phyloP scores from a whole-genome alignment of 2,797 vertebrate genomes.

The Rhadinocentrus ornatus region DNA sequence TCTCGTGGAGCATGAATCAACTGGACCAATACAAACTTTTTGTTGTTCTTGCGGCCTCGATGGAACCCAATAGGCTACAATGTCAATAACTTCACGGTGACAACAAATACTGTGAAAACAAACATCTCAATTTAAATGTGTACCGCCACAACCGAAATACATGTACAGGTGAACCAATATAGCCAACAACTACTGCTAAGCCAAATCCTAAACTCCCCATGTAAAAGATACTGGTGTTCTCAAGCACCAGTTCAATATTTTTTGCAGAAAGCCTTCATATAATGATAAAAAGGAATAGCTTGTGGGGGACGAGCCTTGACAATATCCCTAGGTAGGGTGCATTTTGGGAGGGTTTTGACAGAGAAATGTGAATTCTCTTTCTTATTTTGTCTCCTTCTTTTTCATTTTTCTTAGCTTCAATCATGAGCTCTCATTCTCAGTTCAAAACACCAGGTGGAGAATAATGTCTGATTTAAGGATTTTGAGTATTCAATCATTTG shows the following conservation, averaged over 20 bases:
- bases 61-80: too few relatives aligned
- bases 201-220: neutral
- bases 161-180: too few relatives aligned
- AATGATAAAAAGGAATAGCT: conserved; percentile 41
- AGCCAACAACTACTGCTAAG: too few relatives aligned
- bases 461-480: conserved; percentile 50
- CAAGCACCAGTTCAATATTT: conserved; percentile 1
- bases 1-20: too few relatives aligned
- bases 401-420: conserved; percentile 3
- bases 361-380: conserved; percentile 6
- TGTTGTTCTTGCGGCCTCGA: too few relatives aligned
- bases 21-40: too few relatives aligned
- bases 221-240: neutral
- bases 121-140: too few relatives aligned
- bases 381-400: conserved; percentile 15
- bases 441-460: conserved; percentile 33
- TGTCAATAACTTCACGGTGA: too few relatives aligned
- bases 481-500: conserved; percentile 40
- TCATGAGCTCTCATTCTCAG: conserved; percentile 32
- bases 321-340: conserved; percentile 27
- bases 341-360: conserved; percentile 12
- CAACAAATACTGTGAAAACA: too few relatives aligned
- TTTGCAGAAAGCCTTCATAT: conserved; percentile 23
- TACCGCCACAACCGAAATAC: too few relatives aligned
- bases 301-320: conserved; percentile 15